phyloP scores from a whole-genome alignment of 2,888 invertebrate species.

The Colletes collaris region DNA sequence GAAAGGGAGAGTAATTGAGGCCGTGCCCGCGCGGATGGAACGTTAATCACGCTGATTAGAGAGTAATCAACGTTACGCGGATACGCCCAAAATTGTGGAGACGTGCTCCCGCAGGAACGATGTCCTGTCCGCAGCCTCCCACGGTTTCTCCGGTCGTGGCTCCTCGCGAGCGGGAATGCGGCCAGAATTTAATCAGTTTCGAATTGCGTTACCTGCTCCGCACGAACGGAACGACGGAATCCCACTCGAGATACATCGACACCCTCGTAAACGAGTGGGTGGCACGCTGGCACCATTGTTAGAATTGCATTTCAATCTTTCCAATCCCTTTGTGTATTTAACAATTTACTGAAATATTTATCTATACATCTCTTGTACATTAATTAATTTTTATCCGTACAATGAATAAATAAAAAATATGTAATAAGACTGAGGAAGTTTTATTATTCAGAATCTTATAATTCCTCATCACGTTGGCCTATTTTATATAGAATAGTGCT shows the following conservation, averaged over 20 bases:
- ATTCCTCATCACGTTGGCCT: no score
- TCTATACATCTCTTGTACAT: no score
- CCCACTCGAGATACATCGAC: constrained; percentile 1
- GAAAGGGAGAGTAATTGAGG: constrained; percentile 51
- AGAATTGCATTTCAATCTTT: no score
- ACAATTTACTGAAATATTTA: no score
- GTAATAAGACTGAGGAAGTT: no score
- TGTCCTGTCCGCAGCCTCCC: constrained; percentile 13
- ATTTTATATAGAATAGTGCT: no score
- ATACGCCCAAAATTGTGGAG: constrained; percentile 51
- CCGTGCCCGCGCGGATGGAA: constrained; percentile 23
- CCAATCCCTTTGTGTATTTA: no score
- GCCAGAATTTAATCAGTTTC: constrained; percentile 72
- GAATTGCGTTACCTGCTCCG: constrained; percentile 9
- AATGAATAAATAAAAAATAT: no score
- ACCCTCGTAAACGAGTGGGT: neutral
- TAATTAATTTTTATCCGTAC: no score
- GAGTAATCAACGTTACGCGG: constrained; percentile 50
- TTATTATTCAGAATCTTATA: no score
- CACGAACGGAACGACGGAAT: neutral
- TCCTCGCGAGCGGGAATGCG: constrained; percentile 62
- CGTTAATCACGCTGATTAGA: constrained; percentile 59
- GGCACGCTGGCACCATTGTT: neutral
- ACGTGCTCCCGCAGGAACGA: constrained; percentile 40
- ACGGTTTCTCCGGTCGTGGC: constrained; percentile 28